Evolutionary conservation across 1,140 invertebrate species (phyloP).

Genomic region (Diuraphis noxia): DNA sequence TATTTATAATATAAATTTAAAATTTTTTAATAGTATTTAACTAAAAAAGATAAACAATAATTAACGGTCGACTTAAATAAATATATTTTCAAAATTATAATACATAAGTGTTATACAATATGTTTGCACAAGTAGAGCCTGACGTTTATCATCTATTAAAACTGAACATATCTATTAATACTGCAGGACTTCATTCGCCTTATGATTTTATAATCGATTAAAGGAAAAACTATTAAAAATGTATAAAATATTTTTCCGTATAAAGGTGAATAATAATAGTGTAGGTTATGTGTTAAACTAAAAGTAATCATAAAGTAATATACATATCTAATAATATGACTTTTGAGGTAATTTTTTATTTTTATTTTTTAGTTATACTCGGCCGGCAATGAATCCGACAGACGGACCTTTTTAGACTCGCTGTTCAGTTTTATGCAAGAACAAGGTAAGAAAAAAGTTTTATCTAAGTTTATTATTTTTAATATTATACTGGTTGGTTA

Average conservation of each 20-base stretch:
- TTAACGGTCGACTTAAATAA: neutral
- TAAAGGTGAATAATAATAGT: neutral
- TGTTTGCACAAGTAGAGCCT: neutral
- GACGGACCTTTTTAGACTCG: slow-evolving; percentile 43
- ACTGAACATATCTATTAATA: too few relatives aligned
- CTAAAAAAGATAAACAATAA: neutral
- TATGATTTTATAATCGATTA: neutral
- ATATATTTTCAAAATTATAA: neutral
- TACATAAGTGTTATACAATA: neutral
- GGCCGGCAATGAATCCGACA: slow-evolving; percentile 30
- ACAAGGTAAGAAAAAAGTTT: slow-evolving; percentile 28
- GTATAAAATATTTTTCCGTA: neutral
- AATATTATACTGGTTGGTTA: neutral
- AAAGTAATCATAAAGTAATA: neutral
- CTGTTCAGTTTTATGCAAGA: slow-evolving; percentile 51
- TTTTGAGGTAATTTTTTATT: neutral
- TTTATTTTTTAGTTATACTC: slow-evolving; percentile 40
- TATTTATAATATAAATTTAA: slow-evolving; percentile 26
- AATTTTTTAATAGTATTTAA: neutral
- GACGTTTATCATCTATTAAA: neutral
- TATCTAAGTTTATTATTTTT: neutral
- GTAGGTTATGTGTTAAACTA: neutral
- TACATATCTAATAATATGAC: neutral
- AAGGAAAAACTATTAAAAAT: neutral
- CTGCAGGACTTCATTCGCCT: neutral